Evolutionary conservation across 2,888 invertebrate species (phyloP).

Genomic region (Chymomyza amoena): DNA sequence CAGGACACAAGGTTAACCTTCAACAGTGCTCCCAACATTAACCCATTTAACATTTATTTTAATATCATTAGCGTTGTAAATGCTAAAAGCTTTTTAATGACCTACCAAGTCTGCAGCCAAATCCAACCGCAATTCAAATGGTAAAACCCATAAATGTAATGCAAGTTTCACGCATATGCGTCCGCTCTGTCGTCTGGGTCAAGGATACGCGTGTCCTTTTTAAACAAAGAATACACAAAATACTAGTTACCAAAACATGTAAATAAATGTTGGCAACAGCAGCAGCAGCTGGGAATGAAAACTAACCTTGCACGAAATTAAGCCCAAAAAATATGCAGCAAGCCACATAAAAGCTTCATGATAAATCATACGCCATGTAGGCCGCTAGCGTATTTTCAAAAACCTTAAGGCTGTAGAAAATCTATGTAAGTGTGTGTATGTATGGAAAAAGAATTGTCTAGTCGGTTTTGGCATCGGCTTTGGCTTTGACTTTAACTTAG

Average conservation of each 20-base stretch:
- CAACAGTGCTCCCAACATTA: background rate
- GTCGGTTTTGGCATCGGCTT: background rate
- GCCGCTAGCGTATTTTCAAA: background rate
- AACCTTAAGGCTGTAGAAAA: conserved; percentile 9
- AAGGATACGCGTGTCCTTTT: conserved; percentile 46
- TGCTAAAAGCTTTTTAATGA: conserved; percentile 62
- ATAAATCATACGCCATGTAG: conserved; percentile 63
- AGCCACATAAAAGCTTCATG: conserved; percentile 43
- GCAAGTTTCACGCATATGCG: background rate
- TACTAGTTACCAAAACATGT: conserved; percentile 7
- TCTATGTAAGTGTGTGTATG: background rate
- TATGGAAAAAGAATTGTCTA: background rate
- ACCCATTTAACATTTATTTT: conserved; percentile 23
- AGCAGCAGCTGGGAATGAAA: too few relatives aligned
- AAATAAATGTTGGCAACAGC: too few relatives aligned
- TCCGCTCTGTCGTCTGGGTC: conserved; percentile 37
- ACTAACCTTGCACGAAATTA: conserved; percentile 48
- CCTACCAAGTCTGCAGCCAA: conserved; percentile 1
- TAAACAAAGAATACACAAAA: background rate
- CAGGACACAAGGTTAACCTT: background rate
- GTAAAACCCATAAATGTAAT: background rate
- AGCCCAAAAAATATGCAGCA: conserved; percentile 42
- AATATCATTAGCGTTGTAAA: conserved; percentile 52
- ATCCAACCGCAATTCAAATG: background rate
- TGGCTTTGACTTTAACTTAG: conserved; percentile 12